Conservation (phyloP, 2,888 invertebrate genomes). For the Platypus cylindrus region DNA sequence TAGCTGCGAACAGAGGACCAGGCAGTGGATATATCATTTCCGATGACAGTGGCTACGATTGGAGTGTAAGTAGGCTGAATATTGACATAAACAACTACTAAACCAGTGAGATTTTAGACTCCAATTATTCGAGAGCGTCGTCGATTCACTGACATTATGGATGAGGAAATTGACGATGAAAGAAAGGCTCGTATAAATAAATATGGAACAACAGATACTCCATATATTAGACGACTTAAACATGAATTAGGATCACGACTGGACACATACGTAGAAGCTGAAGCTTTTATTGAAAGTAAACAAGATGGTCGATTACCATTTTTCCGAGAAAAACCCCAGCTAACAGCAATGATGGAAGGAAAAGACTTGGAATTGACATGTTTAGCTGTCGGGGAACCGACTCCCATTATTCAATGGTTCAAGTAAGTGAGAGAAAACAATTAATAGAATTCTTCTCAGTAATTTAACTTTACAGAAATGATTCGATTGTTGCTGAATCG, state of each 20-base stretch:
- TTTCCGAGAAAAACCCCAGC: slow-evolving; percentile 84
- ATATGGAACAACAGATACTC: slow-evolving; percentile 53
- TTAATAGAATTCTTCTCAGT: not conserved
- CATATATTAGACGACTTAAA: slow-evolving; percentile 59
- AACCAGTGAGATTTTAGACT: slow-evolving; percentile 39
- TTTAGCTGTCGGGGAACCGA: slow-evolving; percentile 77
- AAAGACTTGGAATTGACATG: slow-evolving; percentile 67
- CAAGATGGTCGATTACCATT: slow-evolving; percentile 71
- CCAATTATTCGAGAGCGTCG: slow-evolving; percentile 82
- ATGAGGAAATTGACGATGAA: slow-evolving; percentile 90
- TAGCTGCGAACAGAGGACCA: slow-evolving; percentile 67
- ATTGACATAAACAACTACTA: not conserved
- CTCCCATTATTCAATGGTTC: slow-evolving; percentile 82
- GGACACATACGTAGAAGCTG: slow-evolving; percentile 77
- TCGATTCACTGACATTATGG: slow-evolving; percentile 88
- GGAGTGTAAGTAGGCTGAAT: slow-evolving; percentile 63
- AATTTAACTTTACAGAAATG: slow-evolving; percentile 45
- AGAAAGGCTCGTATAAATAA: slow-evolving; percentile 66
- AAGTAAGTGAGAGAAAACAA: slow-evolving; percentile 42
- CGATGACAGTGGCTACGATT: slow-evolving; percentile 60
- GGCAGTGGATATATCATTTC: slow-evolving; percentile 53
- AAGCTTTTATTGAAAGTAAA: slow-evolving; percentile 69
- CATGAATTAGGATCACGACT: slow-evolving; percentile 74
- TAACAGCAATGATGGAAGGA: slow-evolving; percentile 68
- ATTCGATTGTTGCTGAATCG: slow-evolving; percentile 66